Base-by-base conservation (phyloP, 2,888 invertebrate genomes). In the Brachylomia viminalis region DNA sequence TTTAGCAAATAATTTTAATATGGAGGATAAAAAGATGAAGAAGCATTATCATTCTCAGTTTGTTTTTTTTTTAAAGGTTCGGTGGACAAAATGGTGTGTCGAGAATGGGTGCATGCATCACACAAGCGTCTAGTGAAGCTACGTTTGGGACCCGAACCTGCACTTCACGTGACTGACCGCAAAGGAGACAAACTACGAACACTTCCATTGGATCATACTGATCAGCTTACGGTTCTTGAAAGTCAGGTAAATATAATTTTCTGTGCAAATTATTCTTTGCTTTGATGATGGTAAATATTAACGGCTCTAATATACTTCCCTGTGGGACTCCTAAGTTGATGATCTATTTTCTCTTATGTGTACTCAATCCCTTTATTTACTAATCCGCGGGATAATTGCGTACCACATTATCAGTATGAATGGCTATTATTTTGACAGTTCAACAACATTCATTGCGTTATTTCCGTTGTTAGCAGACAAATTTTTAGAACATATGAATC, bases 71-170 rank as follows among this genome's bases (percentile, higher is more conserved):
- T 79, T 79, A 2, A 79, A 95, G 97, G 98, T 1, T 97, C 98
- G 10, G 98, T 98, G 0, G 99, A 99, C 91, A 99, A 99, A 92
- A 98, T 99, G 98, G 97, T 98, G 65, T 99, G 99, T 61, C 98
- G 99, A 49, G 99, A 99, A 93, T 99, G 99, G 99, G 97, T 99
- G 30, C 99, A 99, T 91, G 99, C 99, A 2, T 98, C 99, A 87
- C 98, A 99, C 93, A 98, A 98, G 88, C 97, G 99, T 0, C 93
- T 98, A 59, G 99, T 99, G 0, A 99, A 99, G 88, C 97, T 99
- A 0, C 98, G 98, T 85, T 98, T 99, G 88, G 99, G 99, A 0
- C 99, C 99, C 0, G 99, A 99, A 92, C 97, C 98, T 0, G 98
- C 98, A 0, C 97, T 99, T 27, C 98, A 98, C 88, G 98, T 99